Evolutionary conservation across 2,113 vertebrate genomes (phyloP), one percentile per base, ranked within the genome.

Genomic region (Taurulus bubalis): DNA sequence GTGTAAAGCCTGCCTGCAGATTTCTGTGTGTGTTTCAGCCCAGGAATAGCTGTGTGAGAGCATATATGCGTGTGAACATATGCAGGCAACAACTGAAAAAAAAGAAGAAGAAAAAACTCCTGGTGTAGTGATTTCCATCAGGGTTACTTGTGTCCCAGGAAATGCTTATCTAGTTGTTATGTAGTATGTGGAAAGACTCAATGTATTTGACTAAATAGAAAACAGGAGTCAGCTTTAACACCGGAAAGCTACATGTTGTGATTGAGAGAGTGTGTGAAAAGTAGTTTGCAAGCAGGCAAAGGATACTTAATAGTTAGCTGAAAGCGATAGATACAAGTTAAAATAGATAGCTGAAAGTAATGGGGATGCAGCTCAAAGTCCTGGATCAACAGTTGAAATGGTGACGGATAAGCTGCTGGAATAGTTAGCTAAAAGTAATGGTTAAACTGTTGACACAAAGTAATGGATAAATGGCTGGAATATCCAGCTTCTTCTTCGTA

Each of bases 1-100:
- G 69, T 51, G 22, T 72, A 70, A 73, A 83, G 73, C 70, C 77
- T 77, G 73, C 70, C 79, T 77, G 62, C 69, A 66, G 56, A 60
- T 75, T 26, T 38, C 59, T 65, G 66, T 71, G 62, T 47, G 67
- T 69, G 64, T 64, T 82, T 65, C 6, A 26, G 0, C 38, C 45
- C n/a, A 34, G 63, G 69, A 84, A 85, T 63, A 78, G 0, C 45
- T 58, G 26, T 49, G 28, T 45, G 49, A 70, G 60, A 56, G 71
- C 26, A 42, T 69, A 47, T 55, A 32, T 55, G 47, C 5, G 8
- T 42, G 42, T 75, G n/a, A 62, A 68, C 42, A 45, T 32, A 69
- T 63, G 45, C 24, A 64, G 64, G 49, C 49, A 85, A 62, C 82
- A 53, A 75, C 34, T 56, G 6, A 26, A 55, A 45, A 16, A 45